Percentiles rank a stretch among this genome's conserved stretches.
Evolutionary conservation across 2,113 vertebrate genomes (phyloP).

Genomic region (Crotalus tigris): DNA sequence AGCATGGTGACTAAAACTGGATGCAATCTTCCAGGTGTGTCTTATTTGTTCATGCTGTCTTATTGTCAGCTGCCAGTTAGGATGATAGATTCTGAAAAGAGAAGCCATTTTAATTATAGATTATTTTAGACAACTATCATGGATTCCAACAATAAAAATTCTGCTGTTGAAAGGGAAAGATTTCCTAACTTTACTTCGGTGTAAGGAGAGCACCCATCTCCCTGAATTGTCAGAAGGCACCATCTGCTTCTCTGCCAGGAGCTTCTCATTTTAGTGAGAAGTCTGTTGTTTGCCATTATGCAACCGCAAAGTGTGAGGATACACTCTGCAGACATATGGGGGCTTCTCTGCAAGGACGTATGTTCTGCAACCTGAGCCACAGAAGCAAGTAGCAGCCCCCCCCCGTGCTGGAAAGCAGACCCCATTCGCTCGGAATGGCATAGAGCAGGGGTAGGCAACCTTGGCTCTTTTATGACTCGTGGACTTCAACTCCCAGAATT

Average conservation of each 20-base stretch:
- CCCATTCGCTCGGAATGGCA: conserved; percentile 45
- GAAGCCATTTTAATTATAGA: background rate
- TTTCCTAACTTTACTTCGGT: background rate
- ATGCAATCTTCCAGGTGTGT: background rate
- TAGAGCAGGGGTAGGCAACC: no score
- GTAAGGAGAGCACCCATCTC: background rate
- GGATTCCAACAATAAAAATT: background rate
- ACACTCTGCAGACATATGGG: conserved; percentile 57
- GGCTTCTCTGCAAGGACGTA: conserved; percentile 59
- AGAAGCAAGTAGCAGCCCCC: conserved; percentile 61
- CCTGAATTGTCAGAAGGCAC: background rate
- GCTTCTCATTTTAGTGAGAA: conserved; percentile 48
- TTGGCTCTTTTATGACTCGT: no score
- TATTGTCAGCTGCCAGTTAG: background rate
- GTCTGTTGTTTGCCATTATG: conserved; percentile 49
- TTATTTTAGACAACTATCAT: background rate
- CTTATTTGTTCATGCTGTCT: background rate
- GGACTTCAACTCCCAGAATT: no score
- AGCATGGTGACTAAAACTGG: no score
- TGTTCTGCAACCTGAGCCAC: conserved; percentile 55
- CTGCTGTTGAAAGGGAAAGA: background rate
- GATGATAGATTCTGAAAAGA: background rate
- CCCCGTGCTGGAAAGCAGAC: conserved; percentile 53
- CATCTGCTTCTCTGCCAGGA: background rate
- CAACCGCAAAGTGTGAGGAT: conserved; percentile 55